These are phyloP conservation scores for Agrypnus murinus DNA, from an alignment of 2,888 invertebrate genomes.

Conservation along the genomic window DNA sequence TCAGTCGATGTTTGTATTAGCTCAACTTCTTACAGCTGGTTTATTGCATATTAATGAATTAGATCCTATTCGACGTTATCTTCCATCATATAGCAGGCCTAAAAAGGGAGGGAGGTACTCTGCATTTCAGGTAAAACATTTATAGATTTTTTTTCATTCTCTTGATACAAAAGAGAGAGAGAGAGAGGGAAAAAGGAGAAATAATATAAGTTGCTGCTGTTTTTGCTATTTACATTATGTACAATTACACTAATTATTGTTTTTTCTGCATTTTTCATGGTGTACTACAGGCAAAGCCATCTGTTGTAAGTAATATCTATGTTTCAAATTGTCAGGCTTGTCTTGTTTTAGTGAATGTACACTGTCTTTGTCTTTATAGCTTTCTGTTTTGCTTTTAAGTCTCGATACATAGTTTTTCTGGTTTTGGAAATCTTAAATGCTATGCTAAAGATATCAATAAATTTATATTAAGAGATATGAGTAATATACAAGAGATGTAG, in stretches of 20 bases:
- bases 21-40: slow-evolving; percentile 92
- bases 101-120: slow-evolving; percentile 94
- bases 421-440: too few species aligned
- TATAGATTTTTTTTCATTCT: not conserved
- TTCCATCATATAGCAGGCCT: slow-evolving; percentile 97
- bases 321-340: slow-evolving; percentile 29
- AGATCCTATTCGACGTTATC: slow-evolving; percentile 94
- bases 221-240: not conserved
- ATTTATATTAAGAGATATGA: too few species aligned
- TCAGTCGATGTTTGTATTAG: slow-evolving; percentile 95
- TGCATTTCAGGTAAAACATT: slow-evolving; percentile 90
- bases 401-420: too few species aligned
- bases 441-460: too few species aligned
- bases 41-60: slow-evolving; percentile 95
- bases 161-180: too few species aligned
- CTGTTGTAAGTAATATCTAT: slow-evolving; percentile 74
- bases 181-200: too few species aligned
- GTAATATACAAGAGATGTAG: too few species aligned
- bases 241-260: slow-evolving; percentile 19
- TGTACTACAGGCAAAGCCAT: slow-evolving; percentile 74
- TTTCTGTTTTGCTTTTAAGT: slow-evolving; percentile 11
- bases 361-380: slow-evolving; percentile 21
- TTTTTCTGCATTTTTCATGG: slow-evolving; percentile 51
- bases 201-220: too few species aligned
- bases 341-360: not conserved